A percentile compares a stretch with the other conserved stretches of the same genome.
Conservation (phyloP, 2,888 invertebrate species). For the Campoletis raptor region DNA sequence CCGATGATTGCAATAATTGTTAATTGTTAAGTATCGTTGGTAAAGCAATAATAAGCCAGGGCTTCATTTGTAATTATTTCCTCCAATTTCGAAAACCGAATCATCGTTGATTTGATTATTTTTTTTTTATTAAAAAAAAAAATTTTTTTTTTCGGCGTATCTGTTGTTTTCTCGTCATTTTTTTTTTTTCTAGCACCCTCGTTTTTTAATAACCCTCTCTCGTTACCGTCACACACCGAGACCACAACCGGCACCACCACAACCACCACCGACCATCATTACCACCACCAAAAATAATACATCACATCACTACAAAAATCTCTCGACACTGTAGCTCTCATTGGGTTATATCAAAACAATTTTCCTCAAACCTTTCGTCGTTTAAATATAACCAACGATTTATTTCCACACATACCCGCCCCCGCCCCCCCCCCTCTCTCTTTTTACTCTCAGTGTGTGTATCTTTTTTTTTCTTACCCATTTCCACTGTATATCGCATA, state of each 20-base stretch:
- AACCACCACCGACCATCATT: conserved; percentile 70
- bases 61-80: conserved; percentile 44
- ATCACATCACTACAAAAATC: conserved; percentile 65
- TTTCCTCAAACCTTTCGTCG: conserved; percentile 31
- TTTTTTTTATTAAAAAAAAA: no score
- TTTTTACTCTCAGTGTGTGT: conserved; percentile 32
- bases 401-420: neutral
- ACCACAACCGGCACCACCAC: conserved; percentile 71
- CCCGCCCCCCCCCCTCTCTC: neutral
- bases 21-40: conserved; percentile 20
- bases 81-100: conserved; percentile 37
- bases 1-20: neutral
- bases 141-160: neutral
- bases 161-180: neutral
- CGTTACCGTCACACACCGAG: conserved; percentile 69
- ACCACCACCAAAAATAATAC: conserved; percentile 68
- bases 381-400: conserved; percentile 35
- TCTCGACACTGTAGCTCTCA: conserved; percentile 59
- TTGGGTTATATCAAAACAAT: conserved; percentile 48
- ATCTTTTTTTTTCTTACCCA: conserved; percentile 4
- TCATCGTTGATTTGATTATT: conserved; percentile 37
- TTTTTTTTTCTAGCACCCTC: conserved; percentile 35
- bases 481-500: conserved; percentile 42
- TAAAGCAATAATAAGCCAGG: conserved; percentile 56
- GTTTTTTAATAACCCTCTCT: conserved; percentile 32